Conservation (phyloP, 1,140 invertebrate species). For the Euura saliciscinereae region DNA sequence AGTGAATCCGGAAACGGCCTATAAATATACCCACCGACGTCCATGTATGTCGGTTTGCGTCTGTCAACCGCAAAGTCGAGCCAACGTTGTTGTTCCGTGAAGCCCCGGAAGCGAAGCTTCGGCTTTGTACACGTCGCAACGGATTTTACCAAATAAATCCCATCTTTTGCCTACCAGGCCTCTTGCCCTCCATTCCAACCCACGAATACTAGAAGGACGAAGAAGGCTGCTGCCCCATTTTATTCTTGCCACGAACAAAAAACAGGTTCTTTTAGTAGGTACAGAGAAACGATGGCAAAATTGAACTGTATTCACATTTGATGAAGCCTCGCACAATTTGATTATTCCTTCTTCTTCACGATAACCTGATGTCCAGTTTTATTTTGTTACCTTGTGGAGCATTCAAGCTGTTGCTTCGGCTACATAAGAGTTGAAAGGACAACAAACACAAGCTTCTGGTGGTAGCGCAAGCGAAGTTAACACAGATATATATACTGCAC, state of each 20-base stretch:
- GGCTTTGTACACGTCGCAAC: neutral
- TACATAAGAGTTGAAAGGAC: neutral
- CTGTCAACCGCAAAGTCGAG: neutral
- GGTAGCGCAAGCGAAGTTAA: neutral
- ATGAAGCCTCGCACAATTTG: too few relatives aligned
- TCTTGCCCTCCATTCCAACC: neutral
- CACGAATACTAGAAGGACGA: neutral
- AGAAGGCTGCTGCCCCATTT: neutral
- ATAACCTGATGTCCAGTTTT: neutral
- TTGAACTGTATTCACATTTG: too few relatives aligned
- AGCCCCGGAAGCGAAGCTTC: slow-evolving; percentile 4
- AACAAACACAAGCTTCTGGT: neutral
- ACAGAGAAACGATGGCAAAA: too few relatives aligned
- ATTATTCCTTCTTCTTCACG: too few relatives aligned
- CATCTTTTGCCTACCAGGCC: slow-evolving; percentile 1
- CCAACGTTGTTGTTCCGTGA: neutral
- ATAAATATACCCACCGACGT: neutral
- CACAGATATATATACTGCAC: neutral
- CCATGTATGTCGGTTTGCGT: slow-evolving; percentile 1
- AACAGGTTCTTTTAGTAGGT: too few relatives aligned
- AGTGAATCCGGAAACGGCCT: slow-evolving; percentile 4
- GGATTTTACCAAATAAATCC: slow-evolving; percentile 5
- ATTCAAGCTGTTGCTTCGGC: neutral
- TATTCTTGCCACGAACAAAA: neutral
- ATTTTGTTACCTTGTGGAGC: neutral